Base-by-base conservation (phyloP, 2,113 vertebrate species). In the Cepphus grylle region DNA sequence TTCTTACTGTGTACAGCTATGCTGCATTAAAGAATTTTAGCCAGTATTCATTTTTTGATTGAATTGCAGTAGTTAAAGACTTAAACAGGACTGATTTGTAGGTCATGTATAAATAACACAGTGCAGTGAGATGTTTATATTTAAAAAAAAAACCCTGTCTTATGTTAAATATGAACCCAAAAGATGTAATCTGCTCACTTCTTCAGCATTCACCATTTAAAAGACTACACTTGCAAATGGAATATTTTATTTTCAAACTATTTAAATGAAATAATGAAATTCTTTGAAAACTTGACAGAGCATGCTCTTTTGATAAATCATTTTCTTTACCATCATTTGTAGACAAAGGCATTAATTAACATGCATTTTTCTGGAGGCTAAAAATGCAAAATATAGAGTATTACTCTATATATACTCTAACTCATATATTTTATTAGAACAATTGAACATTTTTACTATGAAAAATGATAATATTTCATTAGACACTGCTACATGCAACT, bases 221-320 rank as follows among this genome's bases (percentile, higher is more conserved):
- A 77, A 81, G 62, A 12, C 1, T 61, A 11, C 2, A 52, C 58
- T 81, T 79, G 5, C 8, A 81, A 17, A 40, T 8, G 71, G 42
- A 59, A 63, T 9, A 2, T 32, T 92, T 55, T 45, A 4, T 50
- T 84, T 86, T 69, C 7, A 59, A 36, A 9, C 15, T 50, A 13
- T 22, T 17, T 47, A 49, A 84, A 73, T 29, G 13, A 65, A 86
- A 77, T 12, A 2, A 38, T 0, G 0, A 30, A n/a, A 58, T 20
- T 49, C 3, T 53, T 66, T 38, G 40, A 85, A 90, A 58, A 29
- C 2, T 32, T 69, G 10, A 32, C 36, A 42, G 2, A 78, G 9
- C 1, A 11, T 45, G 2, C 0, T 16, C 2, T 81, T 87, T 47
- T 29, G 17, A 59, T 30, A 6, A 9, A 40, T 40, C 0, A 1